Evolutionary conservation across 2,797 vertebrate genomes (phyloP), one percentile per base, ranked within the genome.

Genomic region (Sylvilagus floridanus): DNA sequence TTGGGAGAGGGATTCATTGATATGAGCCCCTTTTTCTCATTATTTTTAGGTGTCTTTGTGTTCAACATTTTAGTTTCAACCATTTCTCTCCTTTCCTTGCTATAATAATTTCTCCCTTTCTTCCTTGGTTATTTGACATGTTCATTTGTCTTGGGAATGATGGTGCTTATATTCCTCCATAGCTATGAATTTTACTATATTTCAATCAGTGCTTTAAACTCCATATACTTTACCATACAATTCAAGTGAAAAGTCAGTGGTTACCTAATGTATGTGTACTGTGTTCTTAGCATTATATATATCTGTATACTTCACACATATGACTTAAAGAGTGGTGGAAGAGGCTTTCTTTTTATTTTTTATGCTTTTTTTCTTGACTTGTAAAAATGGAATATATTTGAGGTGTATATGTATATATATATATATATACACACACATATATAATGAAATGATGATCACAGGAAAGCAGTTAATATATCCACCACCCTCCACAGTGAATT

Each of bases 51-150:
- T 77, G 5, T 90, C 50, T 95, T 78, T 94, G 35, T 16, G 28
- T 52, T 88, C 50, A 96, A 21, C 42, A 73, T 88, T 94, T 91
- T 73, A 76, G 32, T 79, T 95, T 96, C 13, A 92, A 42, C 26
- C 7, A 52, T 95, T 93, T 83, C 28, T 93, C 7, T 76, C 28
- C 21, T 84, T 85, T 90, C 35, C 63, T 95, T 92, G 14, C 17
- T 65, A 0, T 84, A 95, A 62, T 83, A 78, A 75, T 95, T 84
- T 91, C 66, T 93, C 21, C 83, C 7, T 19, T 16, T 79, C 54
- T 68, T 79, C 10, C 32, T 75, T 30, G 37, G 28, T 73, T 85
- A 68, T 93, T 95, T 95, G 87, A 88, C 37, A 24, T 65, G 5
- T 16, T 88, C 63, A 90, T 95, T 92, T 94, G 68, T 95, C 65